Evolutionary conservation across 1,140 invertebrate species (phyloP).

Genomic region (Lamellibrachia luymesi): DNA sequence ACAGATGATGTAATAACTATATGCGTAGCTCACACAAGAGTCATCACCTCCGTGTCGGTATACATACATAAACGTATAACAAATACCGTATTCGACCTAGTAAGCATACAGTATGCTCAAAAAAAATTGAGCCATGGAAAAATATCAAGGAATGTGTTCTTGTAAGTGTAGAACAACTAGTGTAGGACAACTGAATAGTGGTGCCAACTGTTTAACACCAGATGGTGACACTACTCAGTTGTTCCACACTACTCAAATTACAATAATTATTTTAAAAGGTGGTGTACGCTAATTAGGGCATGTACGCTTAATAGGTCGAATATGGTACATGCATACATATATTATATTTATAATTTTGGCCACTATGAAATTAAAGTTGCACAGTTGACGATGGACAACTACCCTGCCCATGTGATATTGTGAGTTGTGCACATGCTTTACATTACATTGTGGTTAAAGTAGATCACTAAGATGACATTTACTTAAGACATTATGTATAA

Average conservation of each 20-base stretch:
- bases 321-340: not conserved
- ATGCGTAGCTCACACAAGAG: no score
- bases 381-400: not conserved
- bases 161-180: no score
- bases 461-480: not conserved
- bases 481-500: not conserved
- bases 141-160: no score
- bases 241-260: no score
- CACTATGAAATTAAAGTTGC: not conserved
- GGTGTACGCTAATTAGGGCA: not conserved
- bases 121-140: not conserved
- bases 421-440: not conserved
- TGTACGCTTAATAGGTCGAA: no score
- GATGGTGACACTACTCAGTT: no score
- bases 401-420: not conserved
- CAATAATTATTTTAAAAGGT: no score
- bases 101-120: not conserved
- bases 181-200: no score
- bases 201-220: no score
- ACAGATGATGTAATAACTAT: no score
- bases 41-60: not conserved
- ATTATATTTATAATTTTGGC: not conserved
- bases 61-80: not conserved
- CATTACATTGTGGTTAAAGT: not conserved
- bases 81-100: not conserved